Evolutionary conservation across 2,888 invertebrate genomes (phyloP), one percentile per base, ranked within the genome.

Genomic region (Amblyjoppa proteus): DNA sequence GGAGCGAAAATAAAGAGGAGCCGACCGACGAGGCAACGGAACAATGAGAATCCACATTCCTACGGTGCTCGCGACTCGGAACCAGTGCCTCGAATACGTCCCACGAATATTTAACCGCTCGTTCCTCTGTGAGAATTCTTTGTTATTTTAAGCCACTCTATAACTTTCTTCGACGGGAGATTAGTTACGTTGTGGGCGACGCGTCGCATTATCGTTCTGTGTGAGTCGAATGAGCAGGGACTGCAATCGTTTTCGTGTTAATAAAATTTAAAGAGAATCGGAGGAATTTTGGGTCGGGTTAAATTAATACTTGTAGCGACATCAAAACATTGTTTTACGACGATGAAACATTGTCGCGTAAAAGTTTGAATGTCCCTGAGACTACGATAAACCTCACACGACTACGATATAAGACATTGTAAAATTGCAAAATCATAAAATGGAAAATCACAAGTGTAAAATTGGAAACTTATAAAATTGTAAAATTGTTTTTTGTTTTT

Each of bases 21-120:
- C 61, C 41, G 25, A 11, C 25, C 11, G 61, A 66, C 70, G 31
- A 64, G 45, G 20, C 66, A 58, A 11, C 38, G 53, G 61, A 75
- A 71, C 61, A 81, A 73, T 73, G 45, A 56, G 71, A 81, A 73
- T 77, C 77, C 75, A 51, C 77, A 73, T 68, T 84, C 71, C 51
- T 68, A 25, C 13, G 2, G 28, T 41, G 73, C 45, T 68, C 34
- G 73, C 41, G 41, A 66, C 56, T 69, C 56, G 45, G 28, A 45
- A 45, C 25, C 25, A 34, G 49, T 41, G 49, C 45, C 58, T 28
- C 70, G 11, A 51, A 56, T 76, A 51, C 84, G 66, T 68, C 84
- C 81, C 77, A 77, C 84, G 73, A 71, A 5, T 71, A 11, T 56
- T 76, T 64, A 69, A 53, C 75, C 79, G 61, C 56, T 76, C 28